Evolutionary conservation across 2,888 invertebrate genomes (phyloP).

Genomic region (Zelleria hepariella): DNA sequence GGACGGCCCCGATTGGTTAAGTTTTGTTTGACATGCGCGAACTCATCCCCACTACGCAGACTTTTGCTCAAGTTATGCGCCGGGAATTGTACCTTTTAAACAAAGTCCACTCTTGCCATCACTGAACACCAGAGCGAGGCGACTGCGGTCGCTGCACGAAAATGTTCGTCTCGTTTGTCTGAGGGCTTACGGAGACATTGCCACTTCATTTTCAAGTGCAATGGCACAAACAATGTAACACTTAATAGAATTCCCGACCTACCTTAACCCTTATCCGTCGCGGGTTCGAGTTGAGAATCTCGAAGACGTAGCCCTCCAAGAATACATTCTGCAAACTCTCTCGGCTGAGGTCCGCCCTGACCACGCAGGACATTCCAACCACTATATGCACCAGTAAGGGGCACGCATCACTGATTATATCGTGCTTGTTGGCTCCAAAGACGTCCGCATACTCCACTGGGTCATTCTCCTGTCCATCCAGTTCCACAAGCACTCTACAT

Average conservation of each 20-base stretch:
- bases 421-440: slow-evolving; percentile 83
- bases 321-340: slow-evolving; percentile 81
- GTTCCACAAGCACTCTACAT: slow-evolving; percentile 82
- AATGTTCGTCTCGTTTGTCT: too few relatives aligned
- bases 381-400: slow-evolving; percentile 87
- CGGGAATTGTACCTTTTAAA: too few relatives aligned
- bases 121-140: too few relatives aligned
- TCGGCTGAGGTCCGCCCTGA: slow-evolving; percentile 72
- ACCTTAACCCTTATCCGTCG: slow-evolving; percentile 66
- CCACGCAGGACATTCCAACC: slow-evolving; percentile 86
- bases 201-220: not conserved
- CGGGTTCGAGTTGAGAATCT: slow-evolving; percentile 54
- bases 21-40: too few relatives aligned
- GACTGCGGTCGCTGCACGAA: not conserved
- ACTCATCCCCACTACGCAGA: too few relatives aligned
- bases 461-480: slow-evolving; percentile 83
- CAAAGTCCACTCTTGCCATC: too few relatives aligned
- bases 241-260: slow-evolving; percentile 17
- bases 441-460: slow-evolving; percentile 82
- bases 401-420: slow-evolving; percentile 94
- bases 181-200: too few relatives aligned
- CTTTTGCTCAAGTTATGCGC: too few relatives aligned
- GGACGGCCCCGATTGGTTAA: too few relatives aligned
- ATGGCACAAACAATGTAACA: not conserved
- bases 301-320: slow-evolving; percentile 85